Base-by-base conservation (phyloP, 2,113 vertebrate genomes). In the Hippocampus guttulatus region DNA sequence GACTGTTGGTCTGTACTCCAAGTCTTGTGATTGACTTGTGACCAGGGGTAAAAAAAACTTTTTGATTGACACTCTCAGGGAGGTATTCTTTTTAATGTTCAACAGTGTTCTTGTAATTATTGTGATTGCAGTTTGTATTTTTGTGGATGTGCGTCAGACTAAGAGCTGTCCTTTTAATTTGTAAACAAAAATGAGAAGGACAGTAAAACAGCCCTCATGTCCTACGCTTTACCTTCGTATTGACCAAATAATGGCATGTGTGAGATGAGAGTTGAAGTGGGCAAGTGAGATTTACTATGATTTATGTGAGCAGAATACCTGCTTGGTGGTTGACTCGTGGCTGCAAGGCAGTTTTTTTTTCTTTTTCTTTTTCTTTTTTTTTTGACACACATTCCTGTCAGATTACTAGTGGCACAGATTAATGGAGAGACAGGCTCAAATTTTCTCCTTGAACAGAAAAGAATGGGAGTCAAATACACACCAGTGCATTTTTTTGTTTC, bases 361-460 rank as follows among this genome's bases (percentile, higher is more conserved):
- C 71, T 76, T 75, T 38, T 45, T 61, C 78, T 77, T 33, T 33
- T 82, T 76, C 63, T 64, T 45, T 61, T 79, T 77, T 82, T 76
- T 66, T 64, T 64, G 65, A 70, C 73, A 79, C 77, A 86, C 78
- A 85, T 86, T 88, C 83, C 85, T 75, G 25, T 43, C 71, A 84
- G 84, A 90, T 84, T 84, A 86, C 71, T 63, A 73, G 43, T 74
- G 61, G 68, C 40, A 60, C 69, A 75, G 75, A 78, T 84, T 71
- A 83, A 77, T 78, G 77, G 66, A 16, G 70, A 9, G 61, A 23
- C 60, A n/a, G 57, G 77, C 70, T 80, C 82, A 77, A 25, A 70
- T 73, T 81, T 67, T 27, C 66, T 21, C 18, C 60, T 38, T 25
- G 9, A 55, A 62, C 20, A 47, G 41, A 9, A 11, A 6, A 51